These are phyloP conservation scores for Carollia perspicillata DNA, from an alignment of 2,113 vertebrate genomes.

Conservation along the genomic window DNA sequence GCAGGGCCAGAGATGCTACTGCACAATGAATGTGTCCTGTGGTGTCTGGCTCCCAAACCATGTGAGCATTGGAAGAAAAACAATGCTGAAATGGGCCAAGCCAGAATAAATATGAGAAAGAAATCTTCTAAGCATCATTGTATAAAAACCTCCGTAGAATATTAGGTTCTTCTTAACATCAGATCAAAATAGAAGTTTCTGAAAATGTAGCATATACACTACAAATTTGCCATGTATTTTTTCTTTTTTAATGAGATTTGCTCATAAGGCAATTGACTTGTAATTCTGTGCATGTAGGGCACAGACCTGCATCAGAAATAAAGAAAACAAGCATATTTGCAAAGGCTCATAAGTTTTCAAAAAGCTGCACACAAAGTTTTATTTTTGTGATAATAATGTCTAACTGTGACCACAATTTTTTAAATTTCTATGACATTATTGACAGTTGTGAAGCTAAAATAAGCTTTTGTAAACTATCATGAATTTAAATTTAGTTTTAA, in stretches of 20 bases:
- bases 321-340: neutral
- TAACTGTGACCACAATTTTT: neutral
- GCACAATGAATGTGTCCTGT: neutral
- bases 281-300: neutral
- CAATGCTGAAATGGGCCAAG: neutral
- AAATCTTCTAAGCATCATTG: neutral
- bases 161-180: neutral
- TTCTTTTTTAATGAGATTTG: neutral
- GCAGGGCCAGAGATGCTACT: neutral
- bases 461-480: slow-evolving; percentile 5
- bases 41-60: neutral
- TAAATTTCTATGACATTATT: neutral
- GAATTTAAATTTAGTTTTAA: slow-evolving; percentile 6
- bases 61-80: slow-evolving; percentile 3
- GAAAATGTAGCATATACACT: neutral
- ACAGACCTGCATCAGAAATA: neutral
- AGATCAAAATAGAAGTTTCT: neutral
- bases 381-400: neutral
- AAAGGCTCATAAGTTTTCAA: neutral
- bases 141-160: neutral
- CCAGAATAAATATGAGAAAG: neutral
- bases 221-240: neutral
- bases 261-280: neutral
- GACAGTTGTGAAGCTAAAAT: neutral
- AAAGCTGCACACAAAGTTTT: neutral